Conservation (phyloP, 2,888 invertebrate species). For the Emmelina monodactyla region DNA sequence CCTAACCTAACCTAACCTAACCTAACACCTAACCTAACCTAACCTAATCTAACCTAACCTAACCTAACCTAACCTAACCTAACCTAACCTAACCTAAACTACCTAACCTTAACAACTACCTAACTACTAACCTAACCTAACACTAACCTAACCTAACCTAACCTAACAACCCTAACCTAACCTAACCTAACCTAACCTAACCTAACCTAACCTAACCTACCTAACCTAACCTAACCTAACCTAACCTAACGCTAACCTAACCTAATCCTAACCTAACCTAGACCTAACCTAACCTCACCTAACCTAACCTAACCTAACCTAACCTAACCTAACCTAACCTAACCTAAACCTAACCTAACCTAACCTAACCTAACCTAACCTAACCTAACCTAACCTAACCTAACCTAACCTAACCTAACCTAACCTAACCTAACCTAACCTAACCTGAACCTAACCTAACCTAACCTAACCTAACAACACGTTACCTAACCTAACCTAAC, state of each 20-base stretch:
- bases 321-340: conserved; percentile 8
- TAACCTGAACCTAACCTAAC: conserved; percentile 12
- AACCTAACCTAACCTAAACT: conserved; percentile 6
- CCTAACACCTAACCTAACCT: conserved; percentile 8
- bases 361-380: conserved; percentile 9
- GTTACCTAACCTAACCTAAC: conserved; percentile 13
- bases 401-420: conserved; percentile 3
- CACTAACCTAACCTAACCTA: background rate
- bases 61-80: conserved; percentile 12
- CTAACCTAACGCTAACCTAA: conserved; percentile 7
- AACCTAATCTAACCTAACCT: conserved; percentile 9
- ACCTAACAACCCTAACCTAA: conserved; percentile 8
- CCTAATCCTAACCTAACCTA: no score
- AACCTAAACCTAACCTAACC: conserved; percentile 5
- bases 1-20: conserved; percentile 9
- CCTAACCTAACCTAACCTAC: conserved; percentile 10
- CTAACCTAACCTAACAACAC: conserved; percentile 12
- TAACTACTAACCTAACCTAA: conserved; percentile 5
- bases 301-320: conserved; percentile 7
- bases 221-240: background rate
- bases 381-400: conserved; percentile 8
- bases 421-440: conserved; percentile 1
- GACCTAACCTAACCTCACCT: conserved; percentile 1
- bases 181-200: conserved; percentile 10
- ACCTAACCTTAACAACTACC: conserved; percentile 7